A percentile compares a stretch with the other conserved stretches of the same genome.
Conservation (phyloP, 2,797 vertebrate species). For the Labroides dimidiatus region DNA sequence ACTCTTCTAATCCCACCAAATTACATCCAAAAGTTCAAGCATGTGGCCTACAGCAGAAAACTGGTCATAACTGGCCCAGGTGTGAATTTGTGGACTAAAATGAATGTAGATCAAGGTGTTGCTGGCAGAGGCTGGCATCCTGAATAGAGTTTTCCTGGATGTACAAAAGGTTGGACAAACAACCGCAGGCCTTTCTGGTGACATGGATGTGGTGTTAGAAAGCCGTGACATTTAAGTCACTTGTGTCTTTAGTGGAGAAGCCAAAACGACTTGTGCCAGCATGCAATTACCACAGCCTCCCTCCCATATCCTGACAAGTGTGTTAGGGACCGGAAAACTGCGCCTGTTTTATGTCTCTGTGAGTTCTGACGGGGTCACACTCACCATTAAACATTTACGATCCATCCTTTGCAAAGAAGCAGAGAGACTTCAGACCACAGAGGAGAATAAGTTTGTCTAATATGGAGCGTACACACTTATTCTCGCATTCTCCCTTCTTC, state of each 20-base stretch:
- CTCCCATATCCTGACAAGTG: slow-evolving; percentile 12
- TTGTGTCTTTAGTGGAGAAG: slow-evolving; percentile 26
- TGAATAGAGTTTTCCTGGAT: slow-evolving; percentile 39
- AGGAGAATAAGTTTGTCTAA: not conserved
- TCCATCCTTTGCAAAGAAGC: not conserved
- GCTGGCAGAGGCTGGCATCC: slow-evolving; percentile 43
- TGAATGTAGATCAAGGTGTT: slow-evolving; percentile 44
- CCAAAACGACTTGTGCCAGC: slow-evolving; percentile 31
- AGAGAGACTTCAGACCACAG: not conserved
- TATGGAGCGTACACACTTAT: not conserved
- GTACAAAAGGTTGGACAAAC: slow-evolving; percentile 48
- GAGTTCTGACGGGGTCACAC: slow-evolving; percentile 17
- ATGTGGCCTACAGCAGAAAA: slow-evolving; percentile 11
- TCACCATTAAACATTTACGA: slow-evolving; percentile 21
- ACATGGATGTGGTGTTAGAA: slow-evolving; percentile 37
- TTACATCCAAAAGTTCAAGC: not conserved
- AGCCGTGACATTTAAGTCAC: slow-evolving; percentile 51
- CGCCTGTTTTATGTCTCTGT: slow-evolving; percentile 35
- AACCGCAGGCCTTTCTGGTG: slow-evolving; percentile 19
- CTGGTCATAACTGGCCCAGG: slow-evolving; percentile 24
- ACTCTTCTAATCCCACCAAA: not conserved
- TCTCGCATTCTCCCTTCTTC: not conserved
- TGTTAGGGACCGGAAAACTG: slow-evolving; percentile 20
- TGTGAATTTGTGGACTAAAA: slow-evolving; percentile 40
- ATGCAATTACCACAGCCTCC: slow-evolving; percentile 2